Percentiles rank a stretch among this genome's conserved stretches.
Conservation (phyloP, 2,888 invertebrate species). For the Hoplodrina ambigua region DNA sequence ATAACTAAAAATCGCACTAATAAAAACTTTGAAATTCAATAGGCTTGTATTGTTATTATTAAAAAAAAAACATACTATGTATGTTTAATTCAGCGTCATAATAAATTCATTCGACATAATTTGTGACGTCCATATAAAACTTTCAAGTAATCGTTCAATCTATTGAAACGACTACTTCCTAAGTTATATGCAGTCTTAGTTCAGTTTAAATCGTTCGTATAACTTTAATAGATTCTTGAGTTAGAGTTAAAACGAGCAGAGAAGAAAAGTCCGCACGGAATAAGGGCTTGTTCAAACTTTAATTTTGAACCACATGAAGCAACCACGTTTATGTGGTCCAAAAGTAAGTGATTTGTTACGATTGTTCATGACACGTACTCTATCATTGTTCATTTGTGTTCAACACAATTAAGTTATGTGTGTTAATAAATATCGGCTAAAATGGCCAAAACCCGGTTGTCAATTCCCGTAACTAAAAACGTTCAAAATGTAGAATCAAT, state of each 20-base stretch:
- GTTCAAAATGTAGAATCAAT: too few relatives aligned
- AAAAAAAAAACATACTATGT: slow-evolving; percentile 1
- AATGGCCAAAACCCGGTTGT: too few relatives aligned
- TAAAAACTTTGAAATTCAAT: too few relatives aligned
- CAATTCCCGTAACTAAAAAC: too few relatives aligned
- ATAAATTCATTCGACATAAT: slow-evolving; percentile 38
- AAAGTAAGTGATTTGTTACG: too few relatives aligned
- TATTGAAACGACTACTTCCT: slow-evolving; percentile 58
- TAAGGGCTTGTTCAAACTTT: slow-evolving; percentile 12
- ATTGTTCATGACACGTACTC: too few relatives aligned
- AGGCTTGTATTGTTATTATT: too few relatives aligned
- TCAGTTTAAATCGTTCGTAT: slow-evolving; percentile 62
- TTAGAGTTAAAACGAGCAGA: slow-evolving; percentile 55
- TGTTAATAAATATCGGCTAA: too few relatives aligned
- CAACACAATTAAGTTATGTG: too few relatives aligned
- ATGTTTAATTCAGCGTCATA: slow-evolving; percentile 33
- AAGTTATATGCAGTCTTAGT: slow-evolving; percentile 52
- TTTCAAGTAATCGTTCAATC: slow-evolving; percentile 44
- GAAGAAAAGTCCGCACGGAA: slow-evolving; percentile 31
- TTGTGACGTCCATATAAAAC: slow-evolving; percentile 39
- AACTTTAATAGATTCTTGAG: slow-evolving; percentile 67
- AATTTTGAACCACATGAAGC: not conserved
- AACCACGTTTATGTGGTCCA: slow-evolving; percentile 7
- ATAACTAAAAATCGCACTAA: too few relatives aligned
- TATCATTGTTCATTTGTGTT: too few relatives aligned